Evolutionary conservation across 2,797 vertebrate species (phyloP).

Genomic region (Falco cherrug): DNA sequence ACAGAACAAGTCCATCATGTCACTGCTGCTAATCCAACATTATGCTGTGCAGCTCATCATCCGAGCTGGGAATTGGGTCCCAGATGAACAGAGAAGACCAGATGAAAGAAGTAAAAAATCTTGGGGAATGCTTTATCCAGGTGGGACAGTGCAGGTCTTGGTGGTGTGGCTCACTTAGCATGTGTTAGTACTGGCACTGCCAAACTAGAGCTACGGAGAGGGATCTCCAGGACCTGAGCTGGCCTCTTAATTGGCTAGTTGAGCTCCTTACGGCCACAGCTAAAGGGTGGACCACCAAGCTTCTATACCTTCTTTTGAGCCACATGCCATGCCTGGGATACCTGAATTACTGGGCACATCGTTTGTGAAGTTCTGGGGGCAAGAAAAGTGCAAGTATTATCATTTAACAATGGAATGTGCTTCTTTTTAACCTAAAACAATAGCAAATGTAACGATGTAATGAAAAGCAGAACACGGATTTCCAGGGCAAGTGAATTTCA

Average conservation of each 20-base stretch:
- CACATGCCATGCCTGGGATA: neutral
- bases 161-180: neutral
- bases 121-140: neutral
- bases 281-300: neutral
- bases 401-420: constrained; percentile 26
- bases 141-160: neutral
- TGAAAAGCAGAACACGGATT: constrained; percentile 71
- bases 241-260: neutral
- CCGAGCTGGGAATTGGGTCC: neutral
- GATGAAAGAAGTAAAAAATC: neutral
- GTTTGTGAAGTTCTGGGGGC: neutral
- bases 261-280: neutral
- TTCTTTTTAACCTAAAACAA: constrained; percentile 52
- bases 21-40: neutral
- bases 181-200: neutral
- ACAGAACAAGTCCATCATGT: neutral
- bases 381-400: neutral
- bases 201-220: neutral
- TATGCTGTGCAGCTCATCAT: neutral
- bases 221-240: neutral
- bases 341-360: neutral
- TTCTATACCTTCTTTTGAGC: neutral
- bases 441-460: constrained; percentile 38
- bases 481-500: constrained; percentile 60
- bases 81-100: neutral